These are phyloP conservation scores for Tenrec ecaudatus DNA, from an alignment of 2,113 vertebrate genomes.

Conservation along the genomic window DNA sequence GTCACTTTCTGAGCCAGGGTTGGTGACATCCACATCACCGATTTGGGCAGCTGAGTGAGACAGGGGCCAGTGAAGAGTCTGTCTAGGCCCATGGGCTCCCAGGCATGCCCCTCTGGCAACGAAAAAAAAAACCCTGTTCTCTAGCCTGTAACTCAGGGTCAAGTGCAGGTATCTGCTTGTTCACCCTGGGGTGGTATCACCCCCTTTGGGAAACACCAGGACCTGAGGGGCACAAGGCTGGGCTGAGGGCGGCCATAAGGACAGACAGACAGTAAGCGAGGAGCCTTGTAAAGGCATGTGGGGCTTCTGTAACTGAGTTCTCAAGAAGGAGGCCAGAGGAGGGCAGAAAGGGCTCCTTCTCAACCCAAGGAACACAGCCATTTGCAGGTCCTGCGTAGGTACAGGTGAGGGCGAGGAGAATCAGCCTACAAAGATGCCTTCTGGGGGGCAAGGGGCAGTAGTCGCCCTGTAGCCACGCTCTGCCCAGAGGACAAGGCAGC, in stretches of 20 bases:
- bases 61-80: not conserved
- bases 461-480: too few relatives aligned
- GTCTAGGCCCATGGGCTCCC: too few relatives aligned
- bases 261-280: not conserved
- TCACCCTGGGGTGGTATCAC: too few relatives aligned
- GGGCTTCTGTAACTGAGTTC: not conserved
- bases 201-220: not conserved
- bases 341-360: not conserved
- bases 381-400: not conserved
- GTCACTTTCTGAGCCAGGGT: not conserved
- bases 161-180: too few relatives aligned
- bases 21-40: not conserved
- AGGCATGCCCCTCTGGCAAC: too few relatives aligned
- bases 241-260: not conserved
- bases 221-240: not conserved
- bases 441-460: too few relatives aligned
- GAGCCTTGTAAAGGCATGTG: not conserved
- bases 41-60: not conserved
- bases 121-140: too few relatives aligned
- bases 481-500: not conserved
- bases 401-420: fast-evolving
- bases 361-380: not conserved
- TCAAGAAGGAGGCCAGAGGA: fast-evolving
- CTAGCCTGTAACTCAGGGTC: too few relatives aligned
- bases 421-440: not conserved